Evolutionary conservation across 2,888 invertebrate genomes (phyloP), one percentile per base, ranked within the genome.

Genomic region (Drosophila heteroneura): DNA sequence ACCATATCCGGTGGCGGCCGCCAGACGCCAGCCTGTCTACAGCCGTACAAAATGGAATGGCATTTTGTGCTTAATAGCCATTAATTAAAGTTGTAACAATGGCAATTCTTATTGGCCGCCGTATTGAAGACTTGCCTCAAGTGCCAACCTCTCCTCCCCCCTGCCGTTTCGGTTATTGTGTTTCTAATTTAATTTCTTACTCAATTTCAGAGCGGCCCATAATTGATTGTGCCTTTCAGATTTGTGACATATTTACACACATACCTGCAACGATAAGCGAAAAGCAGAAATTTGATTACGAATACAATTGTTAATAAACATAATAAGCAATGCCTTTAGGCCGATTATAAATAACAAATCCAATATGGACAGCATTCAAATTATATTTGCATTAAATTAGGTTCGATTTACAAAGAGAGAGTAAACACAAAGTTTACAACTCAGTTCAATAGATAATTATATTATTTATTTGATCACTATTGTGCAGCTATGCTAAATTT

Each of bases 1-100:
- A 58, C 58, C 60, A 28, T 41, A 57, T 70, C 57, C 64, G 28
- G 58, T 57, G 47, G 53, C 37, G 44, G 70, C 47, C 56, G 83
- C 71, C 37, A 52, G 74, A 51, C 56, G 83, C 70, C 79, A 70
- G 69, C 57, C 70, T 54, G 81, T 72, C 83, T 79, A 75, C 59
- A 65, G 71, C 64, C 81, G 61, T 77, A 79, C 74, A 70, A 76
- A 81, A 81, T 84, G 70, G 73, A 71, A 70, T 76, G 67, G 65
- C 72, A 87, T 84, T 82, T 74, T 74, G 61, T 66, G 67, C 69
- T 63, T 89, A 86, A 89, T 80, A 85, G 82, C 69, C 82, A 84
- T 85, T 89, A 87, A 89, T 89, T 85, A 87, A 82, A 76, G 70
- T 74, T 82, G 87, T 86, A 83, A 76, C 87, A 89, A 84, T 81